Evolutionary conservation across 2,888 invertebrate species (phyloP), one percentile per base, ranked within the genome.

Genomic region (Agonum fuliginosum): DNA sequence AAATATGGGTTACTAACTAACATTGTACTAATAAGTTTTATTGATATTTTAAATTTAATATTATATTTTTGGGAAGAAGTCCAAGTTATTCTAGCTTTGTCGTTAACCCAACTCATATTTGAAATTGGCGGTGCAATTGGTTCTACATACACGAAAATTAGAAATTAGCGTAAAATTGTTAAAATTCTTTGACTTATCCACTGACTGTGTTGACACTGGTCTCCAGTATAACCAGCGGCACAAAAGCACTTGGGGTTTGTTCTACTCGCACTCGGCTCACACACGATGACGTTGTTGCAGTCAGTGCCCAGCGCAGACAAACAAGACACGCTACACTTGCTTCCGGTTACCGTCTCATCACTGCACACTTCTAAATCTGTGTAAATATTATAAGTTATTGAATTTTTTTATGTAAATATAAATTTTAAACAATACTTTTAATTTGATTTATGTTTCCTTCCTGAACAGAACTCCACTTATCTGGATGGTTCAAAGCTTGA

Each of bases 141-240:
- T n/a, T n/a, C n/a, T n/a, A n/a, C n/a, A n/a, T n/a, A n/a, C n/a
- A n/a, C n/a, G n/a, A n/a, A n/a, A n/a, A n/a, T n/a, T n/a, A n/a
- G n/a, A n/a, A n/a, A n/a, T n/a, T n/a, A n/a, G n/a, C n/a, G n/a
- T n/a, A n/a, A n/a, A n/a, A n/a, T n/a, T 51, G 10, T 51, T 8
- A 5, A 5, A 51, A 0, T 22, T 14, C 19, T 51, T 17, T 51
- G 34, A 17, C 10, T 22, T 51, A 4, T 51, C 1, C 12, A 30
- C 62, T 10, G 8, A 62, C 37, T 0, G n/a, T 62, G 3, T 62
- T 62, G 62, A 14, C 37, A 62, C 17, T 14, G 27, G 30, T 34
- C 54, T 12, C 54, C 54, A 5, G 3, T n/a, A 24, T 54, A 54
- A n/a, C 54, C 54, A 54, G 54, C 54, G n/a, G 54, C 54, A 12